These are phyloP conservation scores for Ernsta delagoae DNA, from an alignment of 2,888 invertebrate genomes.

Conservation along the genomic window DNA sequence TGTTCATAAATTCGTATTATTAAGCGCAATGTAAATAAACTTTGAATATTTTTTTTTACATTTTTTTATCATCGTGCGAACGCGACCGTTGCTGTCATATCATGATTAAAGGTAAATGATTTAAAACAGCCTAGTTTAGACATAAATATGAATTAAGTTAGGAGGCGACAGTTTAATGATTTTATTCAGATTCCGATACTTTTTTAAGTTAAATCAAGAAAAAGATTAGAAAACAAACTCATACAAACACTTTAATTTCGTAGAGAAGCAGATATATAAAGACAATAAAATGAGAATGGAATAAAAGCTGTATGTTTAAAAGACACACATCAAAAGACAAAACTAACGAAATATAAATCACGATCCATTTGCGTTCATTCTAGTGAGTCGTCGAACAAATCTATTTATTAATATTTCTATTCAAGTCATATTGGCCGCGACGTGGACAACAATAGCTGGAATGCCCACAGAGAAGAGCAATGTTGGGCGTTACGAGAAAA, in stretches of 20 bases:
- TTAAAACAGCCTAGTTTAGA: no score
- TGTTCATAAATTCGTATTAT: no score
- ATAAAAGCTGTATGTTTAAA: constrained; percentile 16
- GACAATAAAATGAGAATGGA: constrained; percentile 23
- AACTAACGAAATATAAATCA: constrained; percentile 30
- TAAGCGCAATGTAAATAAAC: no score
- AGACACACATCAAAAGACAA: constrained; percentile 12
- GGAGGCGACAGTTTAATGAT: no score
- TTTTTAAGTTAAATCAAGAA: no score
- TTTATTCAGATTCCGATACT: no score
- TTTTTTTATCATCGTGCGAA: no score
- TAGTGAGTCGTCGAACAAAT: constrained; percentile 42
- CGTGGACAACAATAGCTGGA: constrained; percentile 31
- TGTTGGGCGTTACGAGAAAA: constrained; percentile 59
- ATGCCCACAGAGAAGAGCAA: constrained; percentile 36
- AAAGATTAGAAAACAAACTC: no score
- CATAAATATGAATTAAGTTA: no score
- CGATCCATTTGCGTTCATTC: constrained; percentile 10
- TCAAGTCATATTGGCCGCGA: constrained; percentile 37
- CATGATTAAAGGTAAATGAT: no score
- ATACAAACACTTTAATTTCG: neutral
- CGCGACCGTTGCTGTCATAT: no score
- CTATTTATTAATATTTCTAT: constrained; percentile 47
- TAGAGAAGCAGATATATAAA: neutral
- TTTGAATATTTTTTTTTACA: no score